A percentile compares a stretch with the other conserved stretches of the same genome.
phyloP scores from a whole-genome alignment of 2,113 vertebrate species.

The Fregetta grallaria region DNA sequence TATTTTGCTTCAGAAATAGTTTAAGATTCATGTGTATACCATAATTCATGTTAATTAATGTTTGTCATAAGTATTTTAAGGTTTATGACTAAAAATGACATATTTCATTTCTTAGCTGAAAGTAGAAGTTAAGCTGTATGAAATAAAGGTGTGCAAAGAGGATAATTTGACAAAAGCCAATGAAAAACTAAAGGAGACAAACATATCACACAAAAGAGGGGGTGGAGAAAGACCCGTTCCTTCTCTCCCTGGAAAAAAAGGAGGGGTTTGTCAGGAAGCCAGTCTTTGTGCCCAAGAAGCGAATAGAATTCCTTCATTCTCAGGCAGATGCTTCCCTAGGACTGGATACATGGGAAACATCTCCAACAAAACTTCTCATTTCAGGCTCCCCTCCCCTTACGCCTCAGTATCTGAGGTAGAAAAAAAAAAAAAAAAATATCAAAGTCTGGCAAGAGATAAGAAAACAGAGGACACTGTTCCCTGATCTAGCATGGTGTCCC shows the following conservation, averaged over 20 bases:
- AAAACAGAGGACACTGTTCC: not conserved
- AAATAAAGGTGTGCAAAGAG: not conserved
- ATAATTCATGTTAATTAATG: not conserved
- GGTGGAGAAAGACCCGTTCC: not conserved
- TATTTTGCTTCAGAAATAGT: not conserved
- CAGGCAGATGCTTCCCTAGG: not conserved
- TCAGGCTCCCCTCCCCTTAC: not conserved
- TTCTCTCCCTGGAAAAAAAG: not conserved
- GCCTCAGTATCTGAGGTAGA: too few species aligned
- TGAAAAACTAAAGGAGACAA: not conserved
- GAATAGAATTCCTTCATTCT: not conserved
- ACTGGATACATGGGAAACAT: not conserved
- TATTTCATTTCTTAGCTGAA: not conserved
- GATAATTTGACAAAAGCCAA: not conserved
- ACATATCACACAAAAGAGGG: not conserved
- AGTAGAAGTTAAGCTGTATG: not conserved
- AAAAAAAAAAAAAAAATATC: too few species aligned
- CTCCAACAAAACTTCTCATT: not conserved
- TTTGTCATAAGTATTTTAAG: not conserved
- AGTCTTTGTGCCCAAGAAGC: not conserved
- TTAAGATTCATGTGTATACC: not conserved
- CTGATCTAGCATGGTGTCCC: not conserved
- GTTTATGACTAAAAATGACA: not conserved
- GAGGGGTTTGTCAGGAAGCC: not conserved
- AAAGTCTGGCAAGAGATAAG: not conserved